A percentile compares a stretch with the other conserved stretches of the same genome.
Evolutionary conservation across 92 coral and sea anemone genomes (phyloP).

Genomic region (Palythoa grandiflora): DNA sequence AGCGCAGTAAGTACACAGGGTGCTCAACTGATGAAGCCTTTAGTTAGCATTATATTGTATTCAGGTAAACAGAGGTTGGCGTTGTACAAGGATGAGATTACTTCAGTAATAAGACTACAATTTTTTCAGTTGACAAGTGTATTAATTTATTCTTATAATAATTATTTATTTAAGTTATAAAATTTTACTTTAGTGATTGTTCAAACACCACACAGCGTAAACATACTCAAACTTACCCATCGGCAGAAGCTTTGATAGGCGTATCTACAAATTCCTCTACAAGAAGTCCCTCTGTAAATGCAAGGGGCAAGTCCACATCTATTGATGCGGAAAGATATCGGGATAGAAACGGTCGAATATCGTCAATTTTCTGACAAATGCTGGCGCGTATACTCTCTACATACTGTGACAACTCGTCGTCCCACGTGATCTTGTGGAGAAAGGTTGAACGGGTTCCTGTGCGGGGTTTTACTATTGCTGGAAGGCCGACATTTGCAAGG

Average conservation of each 20-base stretch:
- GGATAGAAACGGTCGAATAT: constrained; percentile 38
- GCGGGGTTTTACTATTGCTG: constrained; percentile 43
- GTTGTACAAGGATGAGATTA: too few species aligned
- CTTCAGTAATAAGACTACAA: too few species aligned
- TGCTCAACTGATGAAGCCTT: too few species aligned
- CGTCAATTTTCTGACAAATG: constrained; percentile 19
- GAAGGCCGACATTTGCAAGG: constrained; percentile 28
- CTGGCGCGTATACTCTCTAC: constrained; percentile 32
- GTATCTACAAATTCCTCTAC: constrained; percentile 42
- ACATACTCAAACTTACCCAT: constrained; percentile 3
- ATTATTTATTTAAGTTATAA: too few species aligned
- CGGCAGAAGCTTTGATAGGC: constrained; percentile 39
- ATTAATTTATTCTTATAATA: too few species aligned
- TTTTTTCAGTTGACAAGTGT: too few species aligned
- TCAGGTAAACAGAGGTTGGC: too few species aligned
- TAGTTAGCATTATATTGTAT: too few species aligned
- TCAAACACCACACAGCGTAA: too few species aligned
- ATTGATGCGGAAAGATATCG: constrained; percentile 10
- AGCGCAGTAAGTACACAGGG: too few species aligned
- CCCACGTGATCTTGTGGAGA: constrained; percentile 45
- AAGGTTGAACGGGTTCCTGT: constrained; percentile 42
- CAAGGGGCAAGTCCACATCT: not conserved
- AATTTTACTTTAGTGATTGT: too few species aligned
- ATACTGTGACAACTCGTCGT: constrained; percentile 7
- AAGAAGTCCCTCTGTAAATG: constrained; percentile 20